Conservation (phyloP, 2,888 invertebrate genomes). For the Hyles lineata region DNA sequence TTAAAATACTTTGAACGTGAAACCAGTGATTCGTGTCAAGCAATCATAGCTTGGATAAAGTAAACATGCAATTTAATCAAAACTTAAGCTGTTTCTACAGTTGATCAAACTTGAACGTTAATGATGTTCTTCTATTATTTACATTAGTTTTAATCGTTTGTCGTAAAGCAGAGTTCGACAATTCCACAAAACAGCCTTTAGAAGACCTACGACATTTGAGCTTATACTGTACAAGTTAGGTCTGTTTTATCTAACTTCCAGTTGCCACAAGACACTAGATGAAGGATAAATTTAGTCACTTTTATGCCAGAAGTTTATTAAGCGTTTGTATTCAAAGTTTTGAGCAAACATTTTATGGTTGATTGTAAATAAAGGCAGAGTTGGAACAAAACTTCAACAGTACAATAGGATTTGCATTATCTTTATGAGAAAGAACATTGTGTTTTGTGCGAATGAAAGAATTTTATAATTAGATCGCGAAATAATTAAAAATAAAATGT, state of each 20-base stretch:
- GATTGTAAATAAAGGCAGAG: slow-evolving; percentile 9
- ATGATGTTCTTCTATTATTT: slow-evolving; percentile 15
- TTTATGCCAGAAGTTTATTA: slow-evolving; percentile 2
- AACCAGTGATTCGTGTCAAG: neutral
- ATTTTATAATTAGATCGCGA: too few species aligned
- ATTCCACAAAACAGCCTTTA: neutral
- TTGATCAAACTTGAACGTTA: slow-evolving; percentile 1
- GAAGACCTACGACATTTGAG: neutral
- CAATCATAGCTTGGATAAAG: neutral
- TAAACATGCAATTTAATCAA: slow-evolving; percentile 28
- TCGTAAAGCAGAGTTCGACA: neutral
- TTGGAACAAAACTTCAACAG: neutral
- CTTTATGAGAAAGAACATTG: too few species aligned
- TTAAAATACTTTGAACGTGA: neutral
- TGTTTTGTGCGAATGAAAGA: too few species aligned
- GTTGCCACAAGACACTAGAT: neutral
- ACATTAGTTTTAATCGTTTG: neutral
- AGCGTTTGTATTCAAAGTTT: slow-evolving; percentile 1
- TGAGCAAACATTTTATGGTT: neutral
- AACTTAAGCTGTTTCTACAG: slow-evolving; percentile 32
- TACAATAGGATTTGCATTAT: slow-evolving; percentile 1
- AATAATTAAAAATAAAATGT: too few species aligned
- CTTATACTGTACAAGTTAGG: neutral
- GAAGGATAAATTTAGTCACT: neutral
- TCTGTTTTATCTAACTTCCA: neutral